Evolutionary conservation across 2,888 invertebrate species (phyloP).

Genomic region (Mimas tiliae): DNA sequence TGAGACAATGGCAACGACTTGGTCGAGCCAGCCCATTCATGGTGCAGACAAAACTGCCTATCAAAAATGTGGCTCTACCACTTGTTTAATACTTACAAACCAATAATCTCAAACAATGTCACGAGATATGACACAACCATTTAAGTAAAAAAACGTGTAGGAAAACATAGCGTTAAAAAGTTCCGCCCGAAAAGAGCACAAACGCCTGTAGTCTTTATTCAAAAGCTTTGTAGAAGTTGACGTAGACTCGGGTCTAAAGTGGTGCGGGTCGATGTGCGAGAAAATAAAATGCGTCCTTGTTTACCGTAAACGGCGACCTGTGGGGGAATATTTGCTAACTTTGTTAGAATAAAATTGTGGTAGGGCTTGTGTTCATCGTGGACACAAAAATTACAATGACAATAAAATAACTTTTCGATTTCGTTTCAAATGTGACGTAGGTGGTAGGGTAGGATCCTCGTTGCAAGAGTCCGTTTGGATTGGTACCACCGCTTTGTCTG

Average conservation of each 20-base stretch:
- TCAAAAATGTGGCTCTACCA: no score
- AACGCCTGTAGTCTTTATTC: slow-evolving; percentile 62
- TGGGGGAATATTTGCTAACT: background rate
- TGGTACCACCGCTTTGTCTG: no score
- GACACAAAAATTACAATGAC: background rate
- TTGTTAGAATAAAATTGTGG: background rate
- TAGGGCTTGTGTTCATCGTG: background rate
- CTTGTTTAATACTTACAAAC: no score
- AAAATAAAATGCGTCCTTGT: slow-evolving; percentile 63
- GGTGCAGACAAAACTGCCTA: no score
- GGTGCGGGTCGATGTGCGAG: slow-evolving; percentile 49
- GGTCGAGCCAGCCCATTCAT: no score
- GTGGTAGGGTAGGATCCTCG: no score
- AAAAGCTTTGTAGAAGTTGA: slow-evolving; percentile 66
- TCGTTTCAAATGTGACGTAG: no score
- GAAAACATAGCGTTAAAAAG: slow-evolving; percentile 52
- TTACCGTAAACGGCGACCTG: slow-evolving; percentile 38
- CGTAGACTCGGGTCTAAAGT: slow-evolving; percentile 47
- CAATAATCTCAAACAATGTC: background rate
- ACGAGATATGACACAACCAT: slow-evolving; percentile 35
- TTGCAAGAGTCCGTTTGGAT: no score
- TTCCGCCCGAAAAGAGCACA: slow-evolving; percentile 56
- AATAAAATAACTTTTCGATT: background rate
- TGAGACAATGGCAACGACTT: no score
- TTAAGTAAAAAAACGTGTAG: slow-evolving; percentile 37